Evolutionary conservation across 2,797 vertebrate genomes (phyloP).

Genomic region (Varecia variegata): DNA sequence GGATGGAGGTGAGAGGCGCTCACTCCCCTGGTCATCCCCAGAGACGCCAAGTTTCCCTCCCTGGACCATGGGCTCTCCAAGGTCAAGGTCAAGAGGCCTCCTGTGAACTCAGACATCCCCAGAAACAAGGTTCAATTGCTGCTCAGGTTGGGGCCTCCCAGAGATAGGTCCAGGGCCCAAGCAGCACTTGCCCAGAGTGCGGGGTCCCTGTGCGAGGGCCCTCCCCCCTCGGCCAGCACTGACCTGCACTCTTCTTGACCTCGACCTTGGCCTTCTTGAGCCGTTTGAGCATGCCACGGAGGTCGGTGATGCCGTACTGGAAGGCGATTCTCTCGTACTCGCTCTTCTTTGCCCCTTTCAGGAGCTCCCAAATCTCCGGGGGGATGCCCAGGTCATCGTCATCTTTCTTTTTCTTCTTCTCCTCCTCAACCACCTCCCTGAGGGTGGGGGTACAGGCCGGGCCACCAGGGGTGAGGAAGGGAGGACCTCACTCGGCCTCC

Average conservation of each 20-base stretch:
- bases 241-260: constrained; percentile 90
- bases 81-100: neutral
- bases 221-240: neutral
- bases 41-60: neutral
- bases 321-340: constrained; percentile 95
- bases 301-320: constrained; percentile 93
- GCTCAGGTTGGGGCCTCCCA: neutral
- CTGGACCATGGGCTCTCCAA: neutral
- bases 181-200: rapidly evolving
- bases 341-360: constrained; percentile 89
- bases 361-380: constrained; percentile 92
- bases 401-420: constrained; percentile 85
- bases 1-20: neutral
- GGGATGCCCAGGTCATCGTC: constrained; percentile 89
- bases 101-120: neutral
- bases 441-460: rapidly evolving
- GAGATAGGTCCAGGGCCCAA: neutral
- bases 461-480: neutral
- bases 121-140: neutral
- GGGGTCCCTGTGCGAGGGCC: rapidly evolving
- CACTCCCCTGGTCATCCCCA: neutral
- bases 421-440: constrained; percentile 85
- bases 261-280: constrained; percentile 93
- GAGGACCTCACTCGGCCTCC: neutral
- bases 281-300: constrained; percentile 92